Conservation (phyloP, 2,113 vertebrate species). For the Bambusicola thoracicus region DNA sequence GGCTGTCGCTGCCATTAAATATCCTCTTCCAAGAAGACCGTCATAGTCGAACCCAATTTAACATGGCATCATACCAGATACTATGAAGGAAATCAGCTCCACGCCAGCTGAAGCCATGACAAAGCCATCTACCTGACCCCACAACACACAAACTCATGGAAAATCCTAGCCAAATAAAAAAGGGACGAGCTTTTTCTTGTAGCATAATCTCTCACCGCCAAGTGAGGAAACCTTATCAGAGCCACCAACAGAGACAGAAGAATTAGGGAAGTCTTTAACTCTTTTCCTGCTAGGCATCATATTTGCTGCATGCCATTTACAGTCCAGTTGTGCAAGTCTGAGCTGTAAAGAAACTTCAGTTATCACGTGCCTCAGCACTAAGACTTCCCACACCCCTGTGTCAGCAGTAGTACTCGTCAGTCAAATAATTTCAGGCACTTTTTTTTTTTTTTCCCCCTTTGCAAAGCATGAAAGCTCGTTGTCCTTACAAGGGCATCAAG, state of each 20-base stretch:
- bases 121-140: background rate
- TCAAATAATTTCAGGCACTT: background rate
- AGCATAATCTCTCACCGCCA: background rate
- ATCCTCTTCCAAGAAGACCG: background rate
- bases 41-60: background rate
- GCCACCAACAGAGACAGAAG: background rate
- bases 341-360: background rate
- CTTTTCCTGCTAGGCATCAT: background rate
- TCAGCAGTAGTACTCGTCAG: background rate
- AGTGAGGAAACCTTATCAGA: background rate
- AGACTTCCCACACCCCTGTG: background rate
- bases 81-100: background rate
- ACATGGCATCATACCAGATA: background rate
- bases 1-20: background rate
- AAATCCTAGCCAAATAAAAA: background rate
- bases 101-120: background rate
- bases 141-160: rapidly evolving
- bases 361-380: background rate
- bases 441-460: rapidly evolving
- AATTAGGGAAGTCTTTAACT: background rate
- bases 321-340: rapidly evolving
- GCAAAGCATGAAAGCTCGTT: background rate
- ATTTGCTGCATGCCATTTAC: background rate
- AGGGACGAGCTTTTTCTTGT: background rate
- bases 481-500: background rate